These are phyloP conservation scores for Drosophila hamatofila DNA, from an alignment of 2,888 invertebrate genomes.

Conservation along the genomic window DNA sequence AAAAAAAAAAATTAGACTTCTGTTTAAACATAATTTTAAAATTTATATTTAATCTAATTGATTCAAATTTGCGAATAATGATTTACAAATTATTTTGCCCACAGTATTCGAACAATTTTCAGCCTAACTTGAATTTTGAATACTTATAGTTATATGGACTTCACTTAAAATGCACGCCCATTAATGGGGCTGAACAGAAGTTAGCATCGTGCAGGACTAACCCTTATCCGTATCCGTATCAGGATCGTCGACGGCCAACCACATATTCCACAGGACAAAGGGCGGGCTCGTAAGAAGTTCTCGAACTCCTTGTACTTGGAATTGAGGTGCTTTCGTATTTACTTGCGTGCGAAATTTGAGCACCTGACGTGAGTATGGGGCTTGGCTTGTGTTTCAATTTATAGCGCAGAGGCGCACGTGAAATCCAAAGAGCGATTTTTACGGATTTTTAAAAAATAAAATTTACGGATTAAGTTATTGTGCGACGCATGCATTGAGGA, in stretches of 20 bases:
- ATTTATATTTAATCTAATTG: too few species aligned
- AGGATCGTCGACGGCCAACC: background rate
- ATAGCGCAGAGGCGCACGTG: slow-evolving; percentile 58
- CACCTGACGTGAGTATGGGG: slow-evolving; percentile 26
- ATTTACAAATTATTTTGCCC: background rate
- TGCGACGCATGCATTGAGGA: slow-evolving; percentile 48
- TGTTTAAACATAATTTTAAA: too few species aligned
- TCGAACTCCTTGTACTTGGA: slow-evolving; percentile 11
- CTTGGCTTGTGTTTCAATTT: slow-evolving; percentile 72
- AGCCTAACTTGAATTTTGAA: background rate
- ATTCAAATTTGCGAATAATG: too few species aligned
- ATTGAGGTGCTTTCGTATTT: slow-evolving; percentile 12
- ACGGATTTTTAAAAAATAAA: slow-evolving; percentile 79
- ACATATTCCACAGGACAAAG: background rate
- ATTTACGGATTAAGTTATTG: slow-evolving; percentile 84
- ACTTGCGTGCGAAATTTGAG: slow-evolving; percentile 32
- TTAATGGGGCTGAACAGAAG: background rate
- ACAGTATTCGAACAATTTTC: slow-evolving; percentile 3
- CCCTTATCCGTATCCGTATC: slow-evolving; percentile 8
- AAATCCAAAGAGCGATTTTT: slow-evolving; percentile 75
- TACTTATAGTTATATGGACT: slow-evolving; percentile 13
- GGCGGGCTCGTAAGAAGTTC: background rate
- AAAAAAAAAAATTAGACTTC: too few species aligned
- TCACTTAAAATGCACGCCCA: slow-evolving; percentile 34
- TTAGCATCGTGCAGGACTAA: slow-evolving; percentile 26